phyloP scores from a whole-genome alignment of 2,113 vertebrate species.

The Ardeotis arabs region DNA sequence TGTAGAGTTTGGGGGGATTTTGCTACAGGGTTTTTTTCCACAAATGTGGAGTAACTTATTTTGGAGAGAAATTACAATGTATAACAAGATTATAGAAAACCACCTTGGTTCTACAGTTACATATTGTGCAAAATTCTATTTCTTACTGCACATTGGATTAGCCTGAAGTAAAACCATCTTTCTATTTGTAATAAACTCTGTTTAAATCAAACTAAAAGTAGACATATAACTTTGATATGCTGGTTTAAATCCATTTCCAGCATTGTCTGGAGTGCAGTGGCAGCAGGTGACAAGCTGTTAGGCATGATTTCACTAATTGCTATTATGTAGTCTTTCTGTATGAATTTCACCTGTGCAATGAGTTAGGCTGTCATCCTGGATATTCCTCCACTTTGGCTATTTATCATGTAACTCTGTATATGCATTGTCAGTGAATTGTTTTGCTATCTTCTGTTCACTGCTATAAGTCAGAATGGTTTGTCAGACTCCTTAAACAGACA shows the following conservation, averaged over 20 bases:
- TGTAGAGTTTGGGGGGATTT: not conserved
- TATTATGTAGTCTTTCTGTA: not conserved
- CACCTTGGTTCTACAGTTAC: not conserved
- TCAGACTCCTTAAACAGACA: not conserved
- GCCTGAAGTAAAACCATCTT: not conserved
- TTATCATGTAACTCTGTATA: not conserved
- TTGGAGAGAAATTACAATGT: not conserved
- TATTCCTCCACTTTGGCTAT: not conserved
- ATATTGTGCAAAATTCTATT: not conserved
- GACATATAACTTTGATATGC: not conserved
- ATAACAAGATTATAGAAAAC: not conserved
- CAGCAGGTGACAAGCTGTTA: not conserved
- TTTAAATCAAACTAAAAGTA: not conserved
- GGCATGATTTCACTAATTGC: not conserved
- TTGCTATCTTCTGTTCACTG: not conserved
- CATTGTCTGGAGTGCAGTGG: not conserved
- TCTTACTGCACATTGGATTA: not conserved
- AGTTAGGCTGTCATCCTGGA: not conserved
- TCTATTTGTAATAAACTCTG: not conserved
- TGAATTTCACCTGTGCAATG: not conserved
- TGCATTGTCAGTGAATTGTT: not conserved
- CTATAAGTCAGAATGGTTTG: not conserved
- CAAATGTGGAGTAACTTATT: not conserved
- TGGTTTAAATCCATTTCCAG: not conserved
- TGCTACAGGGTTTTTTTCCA: not conserved